Percentiles rank a stretch among this genome's conserved stretches.
Conservation (phyloP, 2,797 vertebrate genomes). For the Paramormyrops hopkinsi region DNA sequence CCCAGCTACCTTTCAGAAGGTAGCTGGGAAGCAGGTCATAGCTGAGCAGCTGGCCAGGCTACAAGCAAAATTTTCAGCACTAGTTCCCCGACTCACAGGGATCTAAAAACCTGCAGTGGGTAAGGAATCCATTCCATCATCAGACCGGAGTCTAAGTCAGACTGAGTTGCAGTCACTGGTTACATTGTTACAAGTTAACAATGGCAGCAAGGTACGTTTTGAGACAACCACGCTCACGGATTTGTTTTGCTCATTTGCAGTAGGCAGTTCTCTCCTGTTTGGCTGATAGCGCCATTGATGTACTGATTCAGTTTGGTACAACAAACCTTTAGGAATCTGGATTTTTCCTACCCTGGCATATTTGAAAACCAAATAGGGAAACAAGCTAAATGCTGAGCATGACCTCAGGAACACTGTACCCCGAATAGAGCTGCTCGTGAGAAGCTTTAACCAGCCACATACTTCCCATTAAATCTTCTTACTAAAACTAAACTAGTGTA, state of each 20-base stretch:
- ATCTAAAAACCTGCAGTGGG: no score
- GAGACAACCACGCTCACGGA: not conserved
- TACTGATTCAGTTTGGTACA: not conserved
- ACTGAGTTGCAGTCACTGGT: not conserved
- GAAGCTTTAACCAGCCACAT: not conserved
- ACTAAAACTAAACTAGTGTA: not conserved
- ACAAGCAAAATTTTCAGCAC: not conserved
- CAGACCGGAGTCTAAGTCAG: not conserved
- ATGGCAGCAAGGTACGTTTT: no score
- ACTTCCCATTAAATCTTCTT: not conserved
- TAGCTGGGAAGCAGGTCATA: not conserved
- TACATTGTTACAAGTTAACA: not conserved
- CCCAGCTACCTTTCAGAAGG: constrained; percentile 4
- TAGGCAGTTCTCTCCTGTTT: no score
- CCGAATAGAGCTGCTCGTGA: not conserved
- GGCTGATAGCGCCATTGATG: not conserved
- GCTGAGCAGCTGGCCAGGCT: not conserved
- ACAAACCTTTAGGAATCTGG: not conserved
- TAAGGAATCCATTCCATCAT: not conserved
- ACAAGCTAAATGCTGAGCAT: not conserved
- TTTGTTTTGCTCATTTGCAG: not conserved
- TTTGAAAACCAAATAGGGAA: not conserved
- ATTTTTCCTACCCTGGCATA: not conserved
- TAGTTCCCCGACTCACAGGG: no score
- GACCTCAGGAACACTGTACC: not conserved